These are phyloP conservation scores for Synergus laeviventris DNA, from an alignment of 2,888 invertebrate genomes.

Conservation along the genomic window DNA sequence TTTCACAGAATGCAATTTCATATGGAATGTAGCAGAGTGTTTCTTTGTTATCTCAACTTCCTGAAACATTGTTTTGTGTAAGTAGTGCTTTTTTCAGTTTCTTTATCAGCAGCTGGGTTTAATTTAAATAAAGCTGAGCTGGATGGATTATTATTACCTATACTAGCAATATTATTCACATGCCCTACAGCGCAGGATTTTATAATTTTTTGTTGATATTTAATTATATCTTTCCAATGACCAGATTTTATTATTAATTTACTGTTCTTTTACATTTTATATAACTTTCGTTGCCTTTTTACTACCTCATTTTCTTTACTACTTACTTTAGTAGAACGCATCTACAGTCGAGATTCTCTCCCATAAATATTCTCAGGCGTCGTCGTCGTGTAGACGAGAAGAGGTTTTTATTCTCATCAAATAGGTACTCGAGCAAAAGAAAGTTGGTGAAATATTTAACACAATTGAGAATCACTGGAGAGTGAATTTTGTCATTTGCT, in stretches of 20 bases:
- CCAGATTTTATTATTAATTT: not conserved
- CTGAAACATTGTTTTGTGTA: not conserved
- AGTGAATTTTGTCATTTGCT: constrained; percentile 30
- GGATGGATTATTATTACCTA: not conserved
- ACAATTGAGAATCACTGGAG: constrained; percentile 15
- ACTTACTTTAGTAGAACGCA: not conserved
- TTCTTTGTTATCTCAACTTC: constrained; percentile 6
- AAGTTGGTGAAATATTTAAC: constrained; percentile 32
- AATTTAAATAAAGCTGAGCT: not conserved
- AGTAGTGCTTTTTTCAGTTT: not conserved
- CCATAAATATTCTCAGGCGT: not conserved
- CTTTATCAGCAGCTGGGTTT: not conserved
- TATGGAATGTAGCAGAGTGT: constrained; percentile 13
- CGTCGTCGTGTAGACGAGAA: not conserved
- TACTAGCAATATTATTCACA: no score
- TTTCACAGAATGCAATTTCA: constrained; percentile 19
- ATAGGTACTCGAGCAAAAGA: constrained; percentile 18
- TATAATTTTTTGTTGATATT: not conserved
- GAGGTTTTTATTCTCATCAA: constrained; percentile 17
- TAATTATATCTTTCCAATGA: not conserved
- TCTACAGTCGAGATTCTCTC: not conserved
- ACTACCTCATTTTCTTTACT: not conserved
- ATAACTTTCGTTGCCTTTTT: not conserved
- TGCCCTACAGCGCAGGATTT: no score
- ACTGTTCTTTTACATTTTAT: not conserved